Conservation (phyloP, 2,888 invertebrate genomes). For the Sarcophaga caerulescens region DNA sequence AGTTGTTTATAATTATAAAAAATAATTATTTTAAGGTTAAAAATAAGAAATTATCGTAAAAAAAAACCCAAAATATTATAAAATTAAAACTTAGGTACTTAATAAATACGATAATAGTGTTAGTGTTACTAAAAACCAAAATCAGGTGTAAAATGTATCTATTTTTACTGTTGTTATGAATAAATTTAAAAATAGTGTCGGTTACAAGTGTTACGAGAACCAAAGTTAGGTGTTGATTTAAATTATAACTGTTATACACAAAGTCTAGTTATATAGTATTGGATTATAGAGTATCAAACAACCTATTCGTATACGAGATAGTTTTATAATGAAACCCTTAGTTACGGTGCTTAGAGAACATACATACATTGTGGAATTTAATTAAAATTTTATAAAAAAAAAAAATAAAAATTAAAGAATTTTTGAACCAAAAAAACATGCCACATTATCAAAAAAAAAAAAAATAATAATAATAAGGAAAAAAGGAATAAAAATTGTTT, state of each 20-base stretch:
- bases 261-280: background rate
- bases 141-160: slow-evolving; percentile 11
- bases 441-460: background rate
- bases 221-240: background rate
- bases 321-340: background rate
- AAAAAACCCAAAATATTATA: background rate
- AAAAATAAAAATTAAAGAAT: background rate
- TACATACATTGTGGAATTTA: background rate
- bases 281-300: background rate
- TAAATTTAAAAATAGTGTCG: background rate
- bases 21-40: background rate
- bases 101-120: background rate
- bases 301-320: background rate
- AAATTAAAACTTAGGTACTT: too few species aligned
- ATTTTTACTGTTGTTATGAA: background rate
- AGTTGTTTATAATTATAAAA: slow-evolving; percentile 10
- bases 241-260: background rate
- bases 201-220: background rate
- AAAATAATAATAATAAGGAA: background rate
- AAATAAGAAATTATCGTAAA: background rate
- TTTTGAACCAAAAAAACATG: background rate
- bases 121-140: slow-evolving; percentile 29
- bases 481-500: background rate
- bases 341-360: background rate
- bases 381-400: background rate